These are phyloP conservation scores for Eulemur mongoz DNA, from an alignment of 2,797 vertebrate species.

Conservation along the genomic window DNA sequence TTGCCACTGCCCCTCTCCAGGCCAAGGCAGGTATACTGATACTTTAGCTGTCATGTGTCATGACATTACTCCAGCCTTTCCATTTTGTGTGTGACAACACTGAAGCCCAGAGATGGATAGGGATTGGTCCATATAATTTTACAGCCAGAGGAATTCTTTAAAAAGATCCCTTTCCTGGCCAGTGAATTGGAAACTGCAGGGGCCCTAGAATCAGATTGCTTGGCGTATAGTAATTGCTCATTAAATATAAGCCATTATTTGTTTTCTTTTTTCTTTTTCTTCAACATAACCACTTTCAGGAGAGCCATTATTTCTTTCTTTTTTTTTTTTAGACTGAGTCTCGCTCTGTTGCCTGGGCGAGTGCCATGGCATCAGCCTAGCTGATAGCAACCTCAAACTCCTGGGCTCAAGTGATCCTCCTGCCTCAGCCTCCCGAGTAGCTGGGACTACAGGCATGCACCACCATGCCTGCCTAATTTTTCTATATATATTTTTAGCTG, in stretches of 20 bases:
- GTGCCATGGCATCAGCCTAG: too few species aligned
- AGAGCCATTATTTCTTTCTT: not conserved
- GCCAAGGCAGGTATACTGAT: not conserved
- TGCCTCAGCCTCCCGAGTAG: too few species aligned
- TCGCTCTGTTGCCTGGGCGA: too few species aligned
- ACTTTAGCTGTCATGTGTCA: not conserved
- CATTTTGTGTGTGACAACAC: not conserved
- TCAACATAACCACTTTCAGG: too few species aligned
- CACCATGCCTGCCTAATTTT: too few species aligned
- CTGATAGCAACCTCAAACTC: too few species aligned
- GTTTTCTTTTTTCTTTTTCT: too few species aligned
- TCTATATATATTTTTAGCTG: too few species aligned
- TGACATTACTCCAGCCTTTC: not conserved
- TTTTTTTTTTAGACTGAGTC: too few species aligned
- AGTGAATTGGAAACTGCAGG: not conserved
- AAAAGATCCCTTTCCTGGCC: not conserved
- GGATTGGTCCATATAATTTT: not conserved
- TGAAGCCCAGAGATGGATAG: not conserved
- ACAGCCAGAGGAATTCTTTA: not conserved
- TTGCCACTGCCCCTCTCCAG: not conserved
- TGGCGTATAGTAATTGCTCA: not conserved
- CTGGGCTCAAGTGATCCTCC: too few species aligned
- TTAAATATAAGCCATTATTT: too few species aligned
- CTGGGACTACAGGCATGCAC: too few species aligned
- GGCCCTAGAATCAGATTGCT: not conserved